Evolutionary conservation across 2,888 invertebrate genomes (phyloP).

Genomic region (Theretra japonica): DNA sequence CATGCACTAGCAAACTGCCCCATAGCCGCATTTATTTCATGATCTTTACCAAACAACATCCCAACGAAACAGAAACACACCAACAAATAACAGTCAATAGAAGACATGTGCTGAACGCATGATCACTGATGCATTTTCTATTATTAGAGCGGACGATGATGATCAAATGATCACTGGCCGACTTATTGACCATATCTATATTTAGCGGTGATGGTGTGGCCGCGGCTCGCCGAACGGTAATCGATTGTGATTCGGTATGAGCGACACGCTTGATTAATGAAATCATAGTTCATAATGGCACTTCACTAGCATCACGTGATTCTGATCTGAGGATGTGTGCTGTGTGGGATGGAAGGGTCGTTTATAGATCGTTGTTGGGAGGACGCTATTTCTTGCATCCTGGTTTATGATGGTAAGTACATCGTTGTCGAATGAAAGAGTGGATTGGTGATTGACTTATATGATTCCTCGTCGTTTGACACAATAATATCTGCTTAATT

Average conservation of each 20-base stretch:
- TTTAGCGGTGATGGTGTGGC: constrained; percentile 60
- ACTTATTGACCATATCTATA: constrained; percentile 56
- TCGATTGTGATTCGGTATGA: constrained; percentile 25
- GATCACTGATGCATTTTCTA: constrained; percentile 68
- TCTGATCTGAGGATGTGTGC: constrained; percentile 14
- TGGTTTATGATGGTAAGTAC: too few relatives aligned
- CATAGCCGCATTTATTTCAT: background rate
- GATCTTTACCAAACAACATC: constrained; percentile 12
- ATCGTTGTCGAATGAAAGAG: too few relatives aligned
- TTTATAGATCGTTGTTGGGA: too few relatives aligned
- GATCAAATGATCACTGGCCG: constrained; percentile 49
- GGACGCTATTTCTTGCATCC: too few relatives aligned
- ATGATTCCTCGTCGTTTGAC: too few relatives aligned
- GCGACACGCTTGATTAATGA: constrained; percentile 10
- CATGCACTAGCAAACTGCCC: background rate
- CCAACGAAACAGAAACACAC: background rate
- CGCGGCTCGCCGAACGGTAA: constrained; percentile 23
- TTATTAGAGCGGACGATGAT: constrained; percentile 53
- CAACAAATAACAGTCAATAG: constrained; percentile 41
- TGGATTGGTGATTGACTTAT: too few relatives aligned
- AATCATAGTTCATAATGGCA: constrained; percentile 23
- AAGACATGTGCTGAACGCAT: constrained; percentile 47
- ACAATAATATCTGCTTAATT: too few relatives aligned
- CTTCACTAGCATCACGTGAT: constrained; percentile 22
- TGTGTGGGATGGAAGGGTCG: background rate